Conservation (phyloP, 2,888 invertebrate genomes). For the Acleris cristana region DNA sequence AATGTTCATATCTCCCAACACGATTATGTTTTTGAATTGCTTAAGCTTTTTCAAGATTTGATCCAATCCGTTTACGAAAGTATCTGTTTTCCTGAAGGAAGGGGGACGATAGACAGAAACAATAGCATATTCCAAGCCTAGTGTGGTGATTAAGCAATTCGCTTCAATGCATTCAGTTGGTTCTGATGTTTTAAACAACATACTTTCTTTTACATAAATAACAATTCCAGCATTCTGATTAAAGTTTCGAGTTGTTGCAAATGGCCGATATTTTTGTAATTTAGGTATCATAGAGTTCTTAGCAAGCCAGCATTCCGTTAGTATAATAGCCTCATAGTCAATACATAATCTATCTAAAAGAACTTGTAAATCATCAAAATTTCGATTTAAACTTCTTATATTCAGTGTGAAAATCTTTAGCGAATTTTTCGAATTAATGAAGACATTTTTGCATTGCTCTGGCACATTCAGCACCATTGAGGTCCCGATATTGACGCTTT, state of each 20-base stretch:
- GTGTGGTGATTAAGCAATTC: constrained; percentile 7
- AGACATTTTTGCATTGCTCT: constrained; percentile 9
- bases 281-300: background rate
- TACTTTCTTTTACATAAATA: background rate
- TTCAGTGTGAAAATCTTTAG: constrained; percentile 3
- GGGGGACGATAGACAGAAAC: constrained; percentile 5
- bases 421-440: background rate
- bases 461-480: constrained; percentile 3
- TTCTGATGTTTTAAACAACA: background rate
- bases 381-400: constrained; percentile 7
- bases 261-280: background rate
- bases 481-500: constrained; percentile 6
- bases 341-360: constrained; percentile 1
- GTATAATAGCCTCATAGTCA: background rate
- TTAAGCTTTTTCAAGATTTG: constrained; percentile 3
- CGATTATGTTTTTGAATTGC: constrained; percentile 1
- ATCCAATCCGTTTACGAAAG: constrained; percentile 1
- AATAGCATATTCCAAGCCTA: constrained; percentile 1
- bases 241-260: background rate
- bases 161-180: constrained; percentile 9
- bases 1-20: constrained; percentile 3
- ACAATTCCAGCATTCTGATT: constrained; percentile 10
- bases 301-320: constrained; percentile 2
- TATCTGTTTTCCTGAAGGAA: background rate
- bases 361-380: constrained; percentile 12